Percentiles rank a stretch among this genome's conserved stretches.
Conservation (phyloP, 2,888 invertebrate species). For the Cyrtodaria siliqua region DNA sequence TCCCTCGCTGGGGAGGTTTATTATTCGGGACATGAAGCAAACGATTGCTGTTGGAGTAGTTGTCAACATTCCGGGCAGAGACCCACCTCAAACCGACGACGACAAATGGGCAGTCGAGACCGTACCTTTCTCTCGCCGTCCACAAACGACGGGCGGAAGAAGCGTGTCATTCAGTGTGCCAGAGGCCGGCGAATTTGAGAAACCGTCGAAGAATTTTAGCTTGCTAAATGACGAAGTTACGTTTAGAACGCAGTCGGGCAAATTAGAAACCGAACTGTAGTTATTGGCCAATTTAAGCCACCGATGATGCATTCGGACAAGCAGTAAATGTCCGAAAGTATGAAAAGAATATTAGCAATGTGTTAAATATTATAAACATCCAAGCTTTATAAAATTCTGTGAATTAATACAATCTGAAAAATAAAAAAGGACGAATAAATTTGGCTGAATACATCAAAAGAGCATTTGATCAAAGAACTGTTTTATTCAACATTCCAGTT, state of each 20-base stretch:
- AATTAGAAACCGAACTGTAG: conserved; percentile 62
- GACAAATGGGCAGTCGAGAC: conserved; percentile 60
- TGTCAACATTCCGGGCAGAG: conserved; percentile 88
- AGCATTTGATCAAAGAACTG: too few species aligned
- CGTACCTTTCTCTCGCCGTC: conserved; percentile 47
- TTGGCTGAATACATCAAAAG: too few species aligned
- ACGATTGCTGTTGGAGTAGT: conserved; percentile 99
- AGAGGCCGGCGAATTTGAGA: conserved; percentile 44
- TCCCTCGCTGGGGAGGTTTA: conserved; percentile 97
- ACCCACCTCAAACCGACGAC: conserved; percentile 58
- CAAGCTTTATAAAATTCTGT: too few species aligned
- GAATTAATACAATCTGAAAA: too few species aligned
- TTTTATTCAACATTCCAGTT: too few species aligned
- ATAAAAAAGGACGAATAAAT: too few species aligned
- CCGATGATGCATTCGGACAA: too few species aligned
- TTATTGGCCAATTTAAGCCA: background rate
- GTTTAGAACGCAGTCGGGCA: conserved; percentile 67
- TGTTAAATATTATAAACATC: too few species aligned
- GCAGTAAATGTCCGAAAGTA: too few species aligned
- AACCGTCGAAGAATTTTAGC: conserved; percentile 29
- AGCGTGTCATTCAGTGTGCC: conserved; percentile 61
- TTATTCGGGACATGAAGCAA: conserved; percentile 99
- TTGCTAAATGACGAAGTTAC: conserved; percentile 42
- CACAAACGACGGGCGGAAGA: conserved; percentile 57
- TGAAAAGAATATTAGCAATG: too few species aligned